Evolutionary conservation across 2,797 vertebrate species (phyloP), one percentile per base, ranked within the genome.

Genomic region (Acanthurus lineatus): DNA sequence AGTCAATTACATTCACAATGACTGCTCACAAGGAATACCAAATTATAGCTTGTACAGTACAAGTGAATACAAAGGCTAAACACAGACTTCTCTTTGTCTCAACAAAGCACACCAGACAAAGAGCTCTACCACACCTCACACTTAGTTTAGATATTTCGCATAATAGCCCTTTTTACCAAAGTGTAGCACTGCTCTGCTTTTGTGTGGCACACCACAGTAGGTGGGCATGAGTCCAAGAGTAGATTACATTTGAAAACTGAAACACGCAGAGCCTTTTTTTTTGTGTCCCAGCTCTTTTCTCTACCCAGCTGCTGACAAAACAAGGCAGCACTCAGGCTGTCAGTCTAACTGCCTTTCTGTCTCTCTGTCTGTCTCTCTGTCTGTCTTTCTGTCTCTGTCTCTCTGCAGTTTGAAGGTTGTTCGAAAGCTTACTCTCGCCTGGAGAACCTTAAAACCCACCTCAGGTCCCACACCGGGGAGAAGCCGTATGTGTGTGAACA

Each of bases 391-490:
- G 40, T 94, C 77, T 89, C 2, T 81, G 9, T 87, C 44, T 94
- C 77, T 77, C 86, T 76, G 64, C 92, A 99, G 98, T 99, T 99
- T 69, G 98, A 99, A 90, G 98, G 98, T 75, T 99, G 98, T 62
- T 91, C 95, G 0, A 99, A 99, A 93, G 98, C 98, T 28, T 99
- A 99, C 90, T 99, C 98, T 14, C 96, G 98, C 47, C 96, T 99
- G 91, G 98, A 99, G 93, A 99, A 99, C 91, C 96, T 99, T 86
- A 99, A 99, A 94, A 99, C 98, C 19, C 98, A 99, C 93, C 96
- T 99, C 86, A 95, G 98, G 75, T 99, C 98, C 22, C 98, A 99
- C 95, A 99, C 98, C 0, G 98, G 98, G 66, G 98, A 99, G 95
- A 99, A 99, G 85, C 98, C 98, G 0, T 99, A 99, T 0, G 97